Base-by-base conservation (phyloP, 2,797 vertebrate genomes). In the Antrozous pallidus region DNA sequence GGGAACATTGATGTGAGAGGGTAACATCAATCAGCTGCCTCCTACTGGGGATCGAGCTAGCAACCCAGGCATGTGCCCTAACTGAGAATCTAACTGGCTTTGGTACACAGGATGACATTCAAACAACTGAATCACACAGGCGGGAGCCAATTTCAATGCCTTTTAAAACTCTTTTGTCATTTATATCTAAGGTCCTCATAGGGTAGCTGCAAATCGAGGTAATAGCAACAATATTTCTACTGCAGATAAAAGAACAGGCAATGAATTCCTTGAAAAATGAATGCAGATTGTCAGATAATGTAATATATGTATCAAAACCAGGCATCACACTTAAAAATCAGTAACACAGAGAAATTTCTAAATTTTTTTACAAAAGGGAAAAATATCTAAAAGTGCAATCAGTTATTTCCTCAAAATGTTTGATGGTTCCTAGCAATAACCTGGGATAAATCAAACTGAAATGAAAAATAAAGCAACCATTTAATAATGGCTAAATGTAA, bases 181-280 rank as follows among this genome's bases (percentile, higher is more conserved):
- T 49, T 49, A 33, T 31, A 58, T 51, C 14, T 83, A 36, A 69
- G 69, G 73, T 61, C 56, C 42, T 89, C 36, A 58, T 2, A 63
- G 17, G 33, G 40, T 58, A 49, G 83, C 49, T 63, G 28, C n/a
- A 78, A 65, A 71, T 79, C 47, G 67, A 90, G 36, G 51, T 75
- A 61, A 86, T 9, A 26, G 78, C 63, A 71, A 95, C 58, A 73
- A 93, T 56, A 90, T 77, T 82, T 82, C 45, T 91, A 67, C 80
- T 58, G 7, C 14, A 73, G 18, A 45, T 11, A 88, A 69, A 36
- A 80, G 16, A 88, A 70, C 38, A 36, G 54, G 51, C 17, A 75
- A 56, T 40, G 73, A 67, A 75, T 82, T 74, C 26, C 47, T 42
- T 51, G 18, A 47, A 83, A 89, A 82, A 71, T 31, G 36, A 84